Percentiles rank a stretch among this genome's conserved stretches.
Evolutionary conservation across 2,113 vertebrate species (phyloP).

Genomic region (Falco punctatus): DNA sequence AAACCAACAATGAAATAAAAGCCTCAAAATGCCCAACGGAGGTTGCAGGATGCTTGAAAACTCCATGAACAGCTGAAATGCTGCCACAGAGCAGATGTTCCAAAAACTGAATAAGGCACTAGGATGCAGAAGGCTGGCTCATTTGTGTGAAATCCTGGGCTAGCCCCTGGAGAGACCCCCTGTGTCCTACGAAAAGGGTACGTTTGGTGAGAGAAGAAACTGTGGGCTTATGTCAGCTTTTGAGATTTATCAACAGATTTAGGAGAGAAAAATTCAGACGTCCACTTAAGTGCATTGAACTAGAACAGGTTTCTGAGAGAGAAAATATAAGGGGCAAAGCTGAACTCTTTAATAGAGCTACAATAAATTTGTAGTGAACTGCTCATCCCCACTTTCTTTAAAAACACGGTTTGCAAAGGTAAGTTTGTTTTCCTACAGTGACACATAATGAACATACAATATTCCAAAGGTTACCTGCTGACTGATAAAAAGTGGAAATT

Average conservation of each 20-base stretch:
- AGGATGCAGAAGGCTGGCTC: neutral
- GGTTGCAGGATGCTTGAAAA: neutral
- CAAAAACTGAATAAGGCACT: neutral
- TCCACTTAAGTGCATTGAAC: neutral
- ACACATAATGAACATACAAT: neutral
- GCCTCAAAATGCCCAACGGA: neutral
- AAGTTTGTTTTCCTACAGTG: neutral
- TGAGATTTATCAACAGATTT: slow-evolving; percentile 13
- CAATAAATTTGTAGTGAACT: neutral
- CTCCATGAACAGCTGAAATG: neutral
- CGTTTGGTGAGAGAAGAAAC: neutral
- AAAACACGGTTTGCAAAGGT: neutral
- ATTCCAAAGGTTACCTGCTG: neutral
- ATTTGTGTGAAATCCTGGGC: neutral
- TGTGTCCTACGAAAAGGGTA: neutral
- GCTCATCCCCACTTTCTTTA: neutral
- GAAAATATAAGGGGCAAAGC: neutral
- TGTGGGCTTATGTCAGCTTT: neutral
- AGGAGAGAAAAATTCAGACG: neutral
- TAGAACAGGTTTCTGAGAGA: neutral
- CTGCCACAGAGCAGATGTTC: neutral
- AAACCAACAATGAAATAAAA: slow-evolving; percentile 33
- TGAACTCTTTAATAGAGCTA: neutral
- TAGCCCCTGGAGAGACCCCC: neutral
- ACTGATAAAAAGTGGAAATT: neutral